These are phyloP conservation scores for Idaea straminata DNA, from an alignment of 2,888 invertebrate genomes.

Conservation along the genomic window DNA sequence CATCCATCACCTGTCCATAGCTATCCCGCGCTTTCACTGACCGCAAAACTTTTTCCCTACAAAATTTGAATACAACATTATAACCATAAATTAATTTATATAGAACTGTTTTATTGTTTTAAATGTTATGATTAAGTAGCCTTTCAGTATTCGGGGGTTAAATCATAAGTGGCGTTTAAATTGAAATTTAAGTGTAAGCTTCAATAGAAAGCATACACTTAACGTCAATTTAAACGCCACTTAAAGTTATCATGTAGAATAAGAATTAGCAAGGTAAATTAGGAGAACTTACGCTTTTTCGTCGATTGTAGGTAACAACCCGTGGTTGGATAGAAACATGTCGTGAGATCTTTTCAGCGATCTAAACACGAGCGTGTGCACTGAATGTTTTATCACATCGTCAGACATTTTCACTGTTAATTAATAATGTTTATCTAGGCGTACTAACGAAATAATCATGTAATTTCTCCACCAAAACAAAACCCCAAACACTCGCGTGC, in stretches of 20 bases:
- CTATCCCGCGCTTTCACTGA: conserved; percentile 90
- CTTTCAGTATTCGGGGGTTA: too few species aligned
- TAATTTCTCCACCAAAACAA: background rate
- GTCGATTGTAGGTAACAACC: conserved; percentile 90
- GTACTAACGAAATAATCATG: background rate
- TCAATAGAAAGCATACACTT: too few species aligned
- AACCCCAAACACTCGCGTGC: background rate
- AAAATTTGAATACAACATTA: background rate
- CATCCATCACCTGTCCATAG: conserved; percentile 91
- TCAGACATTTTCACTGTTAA: conserved; percentile 77
- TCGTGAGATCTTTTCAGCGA: conserved; percentile 98
- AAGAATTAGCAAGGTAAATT: background rate
- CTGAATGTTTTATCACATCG: conserved; percentile 97
- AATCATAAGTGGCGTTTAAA: too few species aligned
- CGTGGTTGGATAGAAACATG: conserved; percentile 96
- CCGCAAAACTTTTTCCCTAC: conserved; percentile 86
- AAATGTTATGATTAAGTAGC: too few species aligned
- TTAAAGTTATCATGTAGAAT: background rate
- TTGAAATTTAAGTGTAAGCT: too few species aligned
- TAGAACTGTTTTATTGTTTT: background rate
- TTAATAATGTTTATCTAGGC: background rate
- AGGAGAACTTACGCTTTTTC: conserved; percentile 86
- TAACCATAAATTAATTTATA: background rate
- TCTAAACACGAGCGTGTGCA: conserved; percentile 97
- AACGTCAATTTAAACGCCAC: too few species aligned